Conservation (phyloP, 1,140 invertebrate species). For the Parasteatoda tepidariorum region DNA sequence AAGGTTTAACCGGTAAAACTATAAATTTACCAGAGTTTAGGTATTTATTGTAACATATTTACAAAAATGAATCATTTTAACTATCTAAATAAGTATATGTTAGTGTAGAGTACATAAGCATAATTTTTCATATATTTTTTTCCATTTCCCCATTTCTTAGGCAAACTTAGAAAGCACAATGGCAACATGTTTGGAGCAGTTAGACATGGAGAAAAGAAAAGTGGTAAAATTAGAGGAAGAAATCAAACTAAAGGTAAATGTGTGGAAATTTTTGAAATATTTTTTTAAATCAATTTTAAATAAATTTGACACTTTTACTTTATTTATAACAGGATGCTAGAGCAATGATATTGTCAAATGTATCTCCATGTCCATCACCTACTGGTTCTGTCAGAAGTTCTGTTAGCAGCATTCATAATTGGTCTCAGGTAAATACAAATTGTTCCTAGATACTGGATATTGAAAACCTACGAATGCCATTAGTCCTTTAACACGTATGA, state of each 20-base stretch:
- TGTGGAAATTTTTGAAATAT: neutral
- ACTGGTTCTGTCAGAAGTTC: conserved; percentile 52
- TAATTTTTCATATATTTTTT: too few species aligned
- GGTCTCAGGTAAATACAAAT: conserved; percentile 30
- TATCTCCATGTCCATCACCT: conserved; percentile 46
- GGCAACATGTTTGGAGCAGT: conserved; percentile 42
- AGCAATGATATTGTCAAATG: conserved; percentile 34
- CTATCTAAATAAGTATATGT: too few species aligned
- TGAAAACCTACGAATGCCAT: too few species aligned
- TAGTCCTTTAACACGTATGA: too few species aligned
- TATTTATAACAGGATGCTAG: conserved; percentile 24
- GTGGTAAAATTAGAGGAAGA: conserved; percentile 47
- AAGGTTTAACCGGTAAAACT: too few species aligned
- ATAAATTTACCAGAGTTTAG: too few species aligned
- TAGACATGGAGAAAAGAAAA: conserved; percentile 48
- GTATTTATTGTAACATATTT: too few species aligned
- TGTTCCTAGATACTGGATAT: too few species aligned
- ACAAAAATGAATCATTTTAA: too few species aligned
- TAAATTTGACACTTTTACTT: neutral
- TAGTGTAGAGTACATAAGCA: too few species aligned
- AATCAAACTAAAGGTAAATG: conserved; percentile 44
- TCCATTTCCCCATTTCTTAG: too few species aligned
- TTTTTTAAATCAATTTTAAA: neutral
- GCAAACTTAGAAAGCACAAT: conserved; percentile 41
- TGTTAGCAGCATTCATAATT: conserved; percentile 51